phyloP scores from a whole-genome alignment of 2,797 vertebrate species.

The Bucorvus abyssinicus region DNA sequence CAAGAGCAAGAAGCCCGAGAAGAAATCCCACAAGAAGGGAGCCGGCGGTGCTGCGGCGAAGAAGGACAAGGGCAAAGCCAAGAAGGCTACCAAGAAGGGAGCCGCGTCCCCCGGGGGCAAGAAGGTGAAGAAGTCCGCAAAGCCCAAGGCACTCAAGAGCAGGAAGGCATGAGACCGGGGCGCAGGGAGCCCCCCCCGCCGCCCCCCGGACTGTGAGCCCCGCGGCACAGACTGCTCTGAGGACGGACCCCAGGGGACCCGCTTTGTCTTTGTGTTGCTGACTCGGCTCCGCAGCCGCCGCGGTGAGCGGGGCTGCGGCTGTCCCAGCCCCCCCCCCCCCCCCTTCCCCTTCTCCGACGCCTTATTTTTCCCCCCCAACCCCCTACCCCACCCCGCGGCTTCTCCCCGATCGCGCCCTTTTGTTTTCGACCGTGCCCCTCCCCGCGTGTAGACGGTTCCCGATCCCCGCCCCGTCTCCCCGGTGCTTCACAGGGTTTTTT shows the following conservation, averaged over 20 bases:
- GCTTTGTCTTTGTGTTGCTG: constrained; percentile 55
- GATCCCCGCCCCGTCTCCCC: neutral
- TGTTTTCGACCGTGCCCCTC: neutral
- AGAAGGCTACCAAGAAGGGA: constrained; percentile 69
- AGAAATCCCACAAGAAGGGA: constrained; percentile 70
- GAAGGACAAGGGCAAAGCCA: constrained; percentile 68
- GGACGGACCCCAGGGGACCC: constrained; percentile 23
- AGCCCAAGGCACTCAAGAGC: constrained; percentile 78
- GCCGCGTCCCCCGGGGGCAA: constrained; percentile 60
- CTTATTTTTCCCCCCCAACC: neutral
- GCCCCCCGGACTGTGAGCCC: constrained; percentile 9
- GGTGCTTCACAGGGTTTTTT: neutral
- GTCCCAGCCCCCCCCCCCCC: neutral
- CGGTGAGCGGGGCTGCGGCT: constrained; percentile 1
- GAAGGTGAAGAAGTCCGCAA: constrained; percentile 77
- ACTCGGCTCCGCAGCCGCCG: constrained; percentile 14
- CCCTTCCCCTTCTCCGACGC: neutral
- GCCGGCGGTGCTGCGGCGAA: neutral
- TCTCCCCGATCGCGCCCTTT: neutral
- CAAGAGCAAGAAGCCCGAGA: constrained; percentile 65
- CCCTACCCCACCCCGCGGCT: neutral
- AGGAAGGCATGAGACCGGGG: constrained; percentile 71
- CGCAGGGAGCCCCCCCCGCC: neutral
- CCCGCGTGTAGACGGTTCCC: neutral
- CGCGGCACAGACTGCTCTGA: constrained; percentile 7